Evolutionary conservation across 2,113 vertebrate species (phyloP).

Genomic region (Cryptotis parvus): DNA sequence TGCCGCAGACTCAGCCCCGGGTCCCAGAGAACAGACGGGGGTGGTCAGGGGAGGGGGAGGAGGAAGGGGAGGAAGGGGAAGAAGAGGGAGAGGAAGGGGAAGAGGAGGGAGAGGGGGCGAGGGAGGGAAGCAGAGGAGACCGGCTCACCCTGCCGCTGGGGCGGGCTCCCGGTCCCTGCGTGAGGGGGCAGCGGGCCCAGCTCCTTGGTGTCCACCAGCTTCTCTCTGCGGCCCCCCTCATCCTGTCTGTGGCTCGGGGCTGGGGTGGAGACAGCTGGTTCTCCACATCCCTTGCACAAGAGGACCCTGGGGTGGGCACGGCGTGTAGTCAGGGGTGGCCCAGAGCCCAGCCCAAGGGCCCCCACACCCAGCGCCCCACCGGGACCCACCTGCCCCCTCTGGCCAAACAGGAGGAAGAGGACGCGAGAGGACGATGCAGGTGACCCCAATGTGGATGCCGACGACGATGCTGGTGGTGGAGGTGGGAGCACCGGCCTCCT

Average conservation of each 20-base stretch:
- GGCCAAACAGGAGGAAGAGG: constrained; percentile 97
- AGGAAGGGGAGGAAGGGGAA: constrained; percentile 74
- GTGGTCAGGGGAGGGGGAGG: too few species aligned
- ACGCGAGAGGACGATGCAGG: constrained; percentile 98
- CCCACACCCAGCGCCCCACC: not conserved
- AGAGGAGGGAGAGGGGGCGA: too few species aligned
- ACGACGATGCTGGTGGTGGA: constrained; percentile 96
- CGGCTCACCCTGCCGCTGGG: constrained; percentile 88
- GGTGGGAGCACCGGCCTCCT: constrained; percentile 90
- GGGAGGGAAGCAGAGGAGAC: not conserved
- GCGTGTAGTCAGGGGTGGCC: too few species aligned
- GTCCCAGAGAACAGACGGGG: too few species aligned
- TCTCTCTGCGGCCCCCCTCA: constrained; percentile 81
- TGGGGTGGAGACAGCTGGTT: constrained; percentile 92
- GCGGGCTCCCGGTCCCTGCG: constrained; percentile 71
- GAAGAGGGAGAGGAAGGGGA: too few species aligned
- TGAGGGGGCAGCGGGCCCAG: constrained; percentile 93
- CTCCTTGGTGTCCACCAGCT: constrained; percentile 91
- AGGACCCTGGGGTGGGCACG: constrained; percentile 91
- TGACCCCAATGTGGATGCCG: constrained; percentile 97
- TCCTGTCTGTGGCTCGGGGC: constrained; percentile 88
- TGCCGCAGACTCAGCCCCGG: too few species aligned
- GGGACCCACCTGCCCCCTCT: constrained; percentile 93
- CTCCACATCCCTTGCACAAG: constrained; percentile 94
- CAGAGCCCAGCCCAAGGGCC: too few species aligned